Evolutionary conservation across 2,888 invertebrate genomes (phyloP), one percentile per base, ranked within the genome.

Genomic region (Epinotia nisella): DNA sequence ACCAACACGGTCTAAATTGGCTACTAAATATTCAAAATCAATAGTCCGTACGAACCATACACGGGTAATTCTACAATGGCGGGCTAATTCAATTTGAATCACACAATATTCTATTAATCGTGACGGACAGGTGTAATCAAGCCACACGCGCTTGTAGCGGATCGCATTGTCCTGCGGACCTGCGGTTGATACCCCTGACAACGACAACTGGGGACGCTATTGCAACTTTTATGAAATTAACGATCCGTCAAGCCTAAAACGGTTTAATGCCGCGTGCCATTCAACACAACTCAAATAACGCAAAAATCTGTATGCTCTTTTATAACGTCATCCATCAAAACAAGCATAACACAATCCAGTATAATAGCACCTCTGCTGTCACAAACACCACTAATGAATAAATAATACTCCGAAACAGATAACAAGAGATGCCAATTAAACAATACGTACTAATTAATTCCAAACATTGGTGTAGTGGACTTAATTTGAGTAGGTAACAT

Each of bases 371-470:
- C 59, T 60, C 86, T 82, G 86, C 89, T 89, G 89, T 90, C 90
- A 91, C 90, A 90, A 91, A 90, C 89, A 90, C 87, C 86, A 86
- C 90, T 93, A 93, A 92, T 93, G 90, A 93, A 91, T 93, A 92
- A 93, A 93, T 93, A 93, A 92, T 90, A 90, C 90, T 88, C 90
- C 91, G 89, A 91, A 91, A 92, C 92, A 93, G 91, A 93, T 93
- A 93, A 93, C 93, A 93, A 92, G 92, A 93, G 92, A 93, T 92
- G 92, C 92, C 93, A 93, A 93, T 93, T 93, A 93, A 93, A 93
- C 93, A 93, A 93, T 93, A 92, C 92, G n/a, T n/a, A 90, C 91
- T 93, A 93, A 93, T 93, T 93, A 93, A 93, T 93, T 92, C 92
- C 93, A 93, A 93, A 93, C 93, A 93, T 91, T 90, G 92, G 87